Percentiles rank a stretch among this genome's conserved stretches.
Conservation (phyloP, 2,113 vertebrate genomes). For the Hippolais icterina region DNA sequence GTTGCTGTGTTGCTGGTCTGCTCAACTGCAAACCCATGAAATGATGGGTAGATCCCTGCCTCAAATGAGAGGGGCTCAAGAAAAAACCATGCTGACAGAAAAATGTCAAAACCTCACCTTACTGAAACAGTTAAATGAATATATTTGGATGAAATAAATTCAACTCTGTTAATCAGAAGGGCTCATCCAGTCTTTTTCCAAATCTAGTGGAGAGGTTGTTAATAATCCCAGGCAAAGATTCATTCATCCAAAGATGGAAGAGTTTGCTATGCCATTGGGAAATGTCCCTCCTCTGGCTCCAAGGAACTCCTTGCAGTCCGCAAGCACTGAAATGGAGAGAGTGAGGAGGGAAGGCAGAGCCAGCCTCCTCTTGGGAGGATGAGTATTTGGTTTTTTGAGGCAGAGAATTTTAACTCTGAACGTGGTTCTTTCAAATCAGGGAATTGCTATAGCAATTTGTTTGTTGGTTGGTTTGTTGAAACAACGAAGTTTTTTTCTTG, state of each 20-base stretch:
- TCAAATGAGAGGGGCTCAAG: not conserved
- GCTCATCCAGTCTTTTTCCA: accelerated
- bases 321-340: accelerated
- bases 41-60: not conserved
- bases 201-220: not conserved
- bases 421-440: not conserved
- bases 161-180: not conserved
- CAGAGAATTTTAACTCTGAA: not conserved
- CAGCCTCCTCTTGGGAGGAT: not conserved
- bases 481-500: not conserved
- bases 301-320: not conserved
- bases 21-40: not conserved
- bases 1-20: not conserved
- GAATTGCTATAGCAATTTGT: not conserved
- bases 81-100: not conserved
- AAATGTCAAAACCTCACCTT: not conserved
- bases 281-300: not conserved
- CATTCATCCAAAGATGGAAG: not conserved
- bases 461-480: not conserved
- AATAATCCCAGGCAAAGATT: not conserved
- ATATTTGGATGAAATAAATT: not conserved
- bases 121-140: not conserved
- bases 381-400: not conserved
- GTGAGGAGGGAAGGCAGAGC: not conserved
- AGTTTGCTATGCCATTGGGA: not conserved